Conservation (phyloP, 2,888 invertebrate species). For the Scelioninae gen. 1 region DNA sequence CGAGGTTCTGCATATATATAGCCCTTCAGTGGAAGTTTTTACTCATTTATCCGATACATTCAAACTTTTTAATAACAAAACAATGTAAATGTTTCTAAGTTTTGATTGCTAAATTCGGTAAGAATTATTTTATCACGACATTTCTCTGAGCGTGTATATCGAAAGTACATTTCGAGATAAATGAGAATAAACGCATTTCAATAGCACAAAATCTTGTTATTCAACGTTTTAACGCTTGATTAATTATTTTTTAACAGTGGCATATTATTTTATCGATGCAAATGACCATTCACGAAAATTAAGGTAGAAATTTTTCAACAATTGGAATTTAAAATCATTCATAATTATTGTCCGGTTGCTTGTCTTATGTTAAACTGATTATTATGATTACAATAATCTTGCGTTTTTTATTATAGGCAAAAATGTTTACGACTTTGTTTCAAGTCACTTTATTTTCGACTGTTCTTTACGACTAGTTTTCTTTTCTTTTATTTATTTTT, state of each 20-base stretch:
- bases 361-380: conserved; percentile 2
- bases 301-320: background rate
- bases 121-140: too few relatives aligned
- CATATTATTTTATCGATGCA: background rate
- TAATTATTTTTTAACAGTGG: background rate
- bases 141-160: conserved; percentile 5
- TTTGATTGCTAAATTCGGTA: too few relatives aligned
- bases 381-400: background rate
- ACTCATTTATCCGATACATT: too few relatives aligned
- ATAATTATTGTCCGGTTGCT: background rate
- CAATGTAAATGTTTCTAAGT: too few relatives aligned
- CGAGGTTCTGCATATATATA: too few relatives aligned
- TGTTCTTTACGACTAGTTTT: too few relatives aligned
- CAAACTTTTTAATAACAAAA: too few relatives aligned
- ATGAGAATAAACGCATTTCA: conserved; percentile 11
- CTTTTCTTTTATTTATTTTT: background rate
- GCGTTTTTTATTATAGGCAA: too few relatives aligned
- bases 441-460: too few relatives aligned
- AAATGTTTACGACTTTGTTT: too few relatives aligned
- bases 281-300: background rate
- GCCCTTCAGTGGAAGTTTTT: too few relatives aligned
- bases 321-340: conserved; percentile 2
- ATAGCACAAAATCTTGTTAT: conserved; percentile 14
- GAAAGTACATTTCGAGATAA: conserved; percentile 16
- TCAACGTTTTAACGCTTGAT: conserved; percentile 2